Evolutionary conservation across 1,140 invertebrate species (phyloP), one percentile per base, ranked within the genome.

Genomic region (Tetraneura akinire): DNA sequence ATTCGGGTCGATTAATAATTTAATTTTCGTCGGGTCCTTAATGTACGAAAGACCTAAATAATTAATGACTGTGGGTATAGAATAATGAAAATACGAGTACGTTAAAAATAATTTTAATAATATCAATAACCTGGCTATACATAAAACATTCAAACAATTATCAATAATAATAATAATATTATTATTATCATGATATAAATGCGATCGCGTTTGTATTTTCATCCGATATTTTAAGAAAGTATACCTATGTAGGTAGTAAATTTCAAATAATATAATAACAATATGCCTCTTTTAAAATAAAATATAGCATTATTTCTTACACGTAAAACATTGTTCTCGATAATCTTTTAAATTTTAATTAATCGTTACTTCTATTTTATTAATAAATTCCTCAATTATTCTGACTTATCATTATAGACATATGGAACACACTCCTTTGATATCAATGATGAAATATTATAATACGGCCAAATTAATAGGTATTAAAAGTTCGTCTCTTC

Each of bases 61-160:
- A 37, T 37, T 37, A 37, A 37, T 37, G 32, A 37, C 3, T 37
- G 64, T 21, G 64, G 32, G n/a, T n/a, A n/a, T n/a, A n/a, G 64
- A 66, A 68, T 11, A 13, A 45, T 16, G 21, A 21, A 5, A 68
- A 47, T 68, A 47, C 66, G 42, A 37, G 32, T 4, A 37, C 32
- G 3, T 68, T 47, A 13, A 11, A 64, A 64, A 32, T 64, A n/a
- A n/a, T n/a, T n/a, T n/a, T n/a, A n/a, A n/a, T n/a, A n/a, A n/a
- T n/a, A n/a, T n/a, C n/a, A n/a, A n/a, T n/a, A n/a, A 29, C 32
- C 62, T 37, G 62, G n/a, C 62, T n/a, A 21, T 13, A n/a, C n/a
- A 21, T 68, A 23, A 16, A 21, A 68, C 37, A 68, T 68, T 68
- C n/a, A n/a, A n/a, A n/a, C n/a, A n/a, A n/a, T n/a, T n/a, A n/a